Base-by-base conservation (phyloP, 2,888 invertebrate species). In the Aphodius granarius region DNA sequence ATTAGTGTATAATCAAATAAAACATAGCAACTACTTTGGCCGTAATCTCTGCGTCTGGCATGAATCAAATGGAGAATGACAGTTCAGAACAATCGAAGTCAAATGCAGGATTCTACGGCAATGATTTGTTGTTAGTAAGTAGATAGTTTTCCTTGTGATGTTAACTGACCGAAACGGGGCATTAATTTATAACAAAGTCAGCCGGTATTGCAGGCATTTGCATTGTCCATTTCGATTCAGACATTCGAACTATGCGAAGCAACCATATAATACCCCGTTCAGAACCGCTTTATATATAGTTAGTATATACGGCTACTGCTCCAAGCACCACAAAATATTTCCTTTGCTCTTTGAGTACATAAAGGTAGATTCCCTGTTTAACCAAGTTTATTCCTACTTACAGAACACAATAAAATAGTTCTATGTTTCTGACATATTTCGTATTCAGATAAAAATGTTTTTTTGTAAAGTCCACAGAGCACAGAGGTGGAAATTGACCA, bases 181-280 rank as follows among this genome's bases (percentile, higher is more conserved):
- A 77, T 78, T 80, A 78, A 79, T 79, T 79, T 79, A 78, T 77
- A 78, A 76, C 77, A 76, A 68, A 78, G 74, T 78, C 75, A 74
- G 75, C 76, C 68, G 76, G 73, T 75, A 79, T 78, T 78, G 73
- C 77, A 77, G 76, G 74, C 79, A 79, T 79, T 78, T 76, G 78
- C 76, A 79, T 80, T 79, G 78, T 80, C 78, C 79, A 79, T 78
- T 78, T 79, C 77, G 76, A 76, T 75, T 75, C 76, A 77, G 78
- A 78, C 79, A 80, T 80, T 78, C 79, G 71, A 80, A 78, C 75
- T 76, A 80, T 80, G 79, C 72, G 71, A 71, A 72, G 23, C 65
- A 43, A 13, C 43, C 43, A 43, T 75, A 75, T 75, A 75, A 75
- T 75, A 75, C 66, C 19, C 21, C 17, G 71, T 23, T 43, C 72